These are phyloP conservation scores for Phytoseiulus persimilis DNA, from an alignment of 2,888 invertebrate species.

Conservation along the genomic window DNA sequence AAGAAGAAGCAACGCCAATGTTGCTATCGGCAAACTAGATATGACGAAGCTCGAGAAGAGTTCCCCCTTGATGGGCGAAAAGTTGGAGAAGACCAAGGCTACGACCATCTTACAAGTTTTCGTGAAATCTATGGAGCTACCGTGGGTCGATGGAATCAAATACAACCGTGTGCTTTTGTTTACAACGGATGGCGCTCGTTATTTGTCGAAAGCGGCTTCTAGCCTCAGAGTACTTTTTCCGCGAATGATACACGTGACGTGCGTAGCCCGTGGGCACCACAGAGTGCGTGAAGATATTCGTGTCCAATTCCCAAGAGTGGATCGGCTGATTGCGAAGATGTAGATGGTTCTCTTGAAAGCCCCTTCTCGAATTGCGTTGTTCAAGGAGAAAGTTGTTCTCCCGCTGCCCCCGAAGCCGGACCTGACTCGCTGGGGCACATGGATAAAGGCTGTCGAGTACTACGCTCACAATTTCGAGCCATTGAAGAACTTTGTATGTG, in stretches of 20 bases:
- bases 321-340: not conserved
- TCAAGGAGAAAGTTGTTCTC: not conserved
- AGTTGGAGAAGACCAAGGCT: not conserved
- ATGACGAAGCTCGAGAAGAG: not conserved
- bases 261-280: not conserved
- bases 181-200: not conserved
- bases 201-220: not conserved
- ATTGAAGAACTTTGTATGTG: not conserved
- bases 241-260: not conserved
- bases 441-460: not conserved
- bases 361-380: not conserved
- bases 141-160: not conserved
- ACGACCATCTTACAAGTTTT: not conserved
- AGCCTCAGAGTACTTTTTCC: not conserved
- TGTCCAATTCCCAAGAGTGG: not conserved
- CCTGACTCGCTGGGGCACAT: not conserved
- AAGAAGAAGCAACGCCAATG: not conserved
- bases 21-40: not conserved
- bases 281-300: not conserved
- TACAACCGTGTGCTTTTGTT: not conserved
- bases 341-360: not conserved
- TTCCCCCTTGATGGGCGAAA: not conserved
- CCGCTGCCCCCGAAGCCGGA: not conserved
- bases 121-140: not conserved
- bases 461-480: not conserved